Evolutionary conservation across 2,797 vertebrate species (phyloP), one percentile per base, ranked within the genome.

Genomic region (Sparus aurata): DNA sequence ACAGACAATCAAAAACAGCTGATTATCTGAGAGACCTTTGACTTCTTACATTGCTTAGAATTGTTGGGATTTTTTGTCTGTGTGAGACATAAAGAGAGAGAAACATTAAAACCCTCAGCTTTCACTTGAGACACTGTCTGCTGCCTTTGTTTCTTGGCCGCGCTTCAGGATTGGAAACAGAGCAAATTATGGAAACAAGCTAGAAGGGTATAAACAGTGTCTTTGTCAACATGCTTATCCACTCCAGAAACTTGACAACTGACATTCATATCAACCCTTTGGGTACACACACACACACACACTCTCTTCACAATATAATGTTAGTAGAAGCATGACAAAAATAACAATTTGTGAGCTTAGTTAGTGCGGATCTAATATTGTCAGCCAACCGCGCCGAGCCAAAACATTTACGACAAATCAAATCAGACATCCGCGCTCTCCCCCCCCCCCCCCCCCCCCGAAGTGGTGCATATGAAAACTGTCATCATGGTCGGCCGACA

Each of bases 21-120:
- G 64, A 84, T 73, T 57, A 79, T 57, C 57, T 59, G 53, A 69
- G 52, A 61, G 67, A 62, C 53, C 63, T 82, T 63, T 79, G 62
- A 58, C n/a, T 72, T 81, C 30, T 53, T 27, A 61, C 12, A 47
- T n/a, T 2, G 13, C 4, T 55, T 22, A 12, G 22, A 68, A 47
- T 52, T 46, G 12, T 54, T 5, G 22, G 1, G 1, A 23, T 30
- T 30, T 60, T 27, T 60, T 34, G 50, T n/a, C 43, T 52, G 5
- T 49, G 18, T 5, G 30, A 68, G 30, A 69, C 22, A 22, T 3
- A 59, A 8, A 80, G 12, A 76, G 16, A 69, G 12, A 41, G 27
- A 58, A 45, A 43, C 11, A 27, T 52, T 4, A 25, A 41, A 67
- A 64, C 30, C 20, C 20, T 53, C 60, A 27, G 49, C 10, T 69